These are phyloP conservation scores for Tachypleus tridentatus DNA, from an alignment of 1,140 invertebrate genomes.

Conservation along the genomic window DNA sequence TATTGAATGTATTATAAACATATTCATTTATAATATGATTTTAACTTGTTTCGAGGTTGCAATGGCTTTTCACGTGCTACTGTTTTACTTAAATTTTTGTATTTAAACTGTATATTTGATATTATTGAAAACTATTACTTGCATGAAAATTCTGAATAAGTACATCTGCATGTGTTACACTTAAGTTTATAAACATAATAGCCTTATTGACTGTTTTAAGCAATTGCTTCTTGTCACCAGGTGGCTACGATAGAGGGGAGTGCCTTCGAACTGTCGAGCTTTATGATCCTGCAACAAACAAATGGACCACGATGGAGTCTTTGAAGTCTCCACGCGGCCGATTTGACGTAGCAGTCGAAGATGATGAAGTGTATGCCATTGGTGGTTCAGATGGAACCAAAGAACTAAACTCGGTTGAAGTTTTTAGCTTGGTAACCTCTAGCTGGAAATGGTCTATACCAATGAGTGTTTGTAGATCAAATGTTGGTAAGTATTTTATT, in stretches of 20 bases:
- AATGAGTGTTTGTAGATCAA: slow-evolving; percentile 51
- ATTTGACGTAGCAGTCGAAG: slow-evolving; percentile 55
- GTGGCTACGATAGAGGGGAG: slow-evolving; percentile 74
- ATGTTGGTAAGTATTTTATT: slow-evolving; percentile 39
- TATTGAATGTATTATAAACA: too few relatives aligned
- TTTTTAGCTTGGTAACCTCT: slow-evolving; percentile 41
- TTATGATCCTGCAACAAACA: slow-evolving; percentile 54
- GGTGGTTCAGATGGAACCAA: slow-evolving; percentile 63
- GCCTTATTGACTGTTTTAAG: not conserved
- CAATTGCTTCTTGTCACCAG: slow-evolving; percentile 35
- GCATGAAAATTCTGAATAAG: too few relatives aligned
- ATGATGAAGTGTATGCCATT: slow-evolving; percentile 55
- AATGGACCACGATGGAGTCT: slow-evolving; percentile 49
- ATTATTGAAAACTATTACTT: too few relatives aligned
- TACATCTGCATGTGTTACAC: too few relatives aligned
- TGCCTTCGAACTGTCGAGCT: slow-evolving; percentile 61
- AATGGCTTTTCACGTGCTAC: too few relatives aligned
- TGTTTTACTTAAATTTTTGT: too few relatives aligned
- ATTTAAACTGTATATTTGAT: too few relatives aligned
- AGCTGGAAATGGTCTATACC: slow-evolving; percentile 51
- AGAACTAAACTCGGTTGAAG: slow-evolving; percentile 56
- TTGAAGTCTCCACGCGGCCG: slow-evolving; percentile 60
- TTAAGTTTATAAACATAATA: too few relatives aligned
- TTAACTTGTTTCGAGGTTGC: too few relatives aligned
- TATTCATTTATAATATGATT: too few relatives aligned